Base-by-base conservation (phyloP, 2,113 vertebrate genomes). In the Passerina amoena region DNA sequence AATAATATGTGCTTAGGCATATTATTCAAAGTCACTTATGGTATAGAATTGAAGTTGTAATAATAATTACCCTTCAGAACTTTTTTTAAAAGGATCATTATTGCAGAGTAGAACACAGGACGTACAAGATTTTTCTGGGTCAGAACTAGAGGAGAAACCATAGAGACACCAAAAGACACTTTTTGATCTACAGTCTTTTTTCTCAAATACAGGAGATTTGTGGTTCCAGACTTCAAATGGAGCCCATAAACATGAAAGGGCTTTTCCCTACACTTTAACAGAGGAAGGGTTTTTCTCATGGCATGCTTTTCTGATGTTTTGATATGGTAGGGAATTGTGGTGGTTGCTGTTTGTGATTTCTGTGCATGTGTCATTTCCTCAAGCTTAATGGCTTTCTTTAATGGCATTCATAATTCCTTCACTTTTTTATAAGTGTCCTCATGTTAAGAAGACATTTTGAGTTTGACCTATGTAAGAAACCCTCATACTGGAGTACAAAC, bases 201-300 rank as follows among this genome's bases (percentile, higher is more conserved):
- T 71, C 40, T 86, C 42, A 75, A 82, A 51, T 84, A 56, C 21
- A 25, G 35, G 30, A 79, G 81, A 75, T 73, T 20, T 82, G 56
- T 84, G 56, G 37, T 76, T 92, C 57, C 56, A 71, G 42, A 57
- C 59, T 88, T 92, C 53, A 96, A 65, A 69, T 82, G 57, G 17
- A 82, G 61, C 44, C 42, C 69, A 77, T 88, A 90, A 94, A 91
- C 64, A 89, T 87, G 73, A 91, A 95, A 92, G 68, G 78, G 14
- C 59, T 91, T 94, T 95, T 42, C 19, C 11, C n/a, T 88, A 6
- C 8, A 11, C 33, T 91, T 91, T 31, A 70, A 4, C 3, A 4
- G 68, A 60, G 68, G 70, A 56, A 60, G 9, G 1, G 30, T 80
- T 94, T 69, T 89, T 51, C 27, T 92, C 20, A 17, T 57, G 53